These are phyloP conservation scores for Patagioenas fasciata DNA, from an alignment of 2,113 vertebrate genomes.

Conservation along the genomic window DNA sequence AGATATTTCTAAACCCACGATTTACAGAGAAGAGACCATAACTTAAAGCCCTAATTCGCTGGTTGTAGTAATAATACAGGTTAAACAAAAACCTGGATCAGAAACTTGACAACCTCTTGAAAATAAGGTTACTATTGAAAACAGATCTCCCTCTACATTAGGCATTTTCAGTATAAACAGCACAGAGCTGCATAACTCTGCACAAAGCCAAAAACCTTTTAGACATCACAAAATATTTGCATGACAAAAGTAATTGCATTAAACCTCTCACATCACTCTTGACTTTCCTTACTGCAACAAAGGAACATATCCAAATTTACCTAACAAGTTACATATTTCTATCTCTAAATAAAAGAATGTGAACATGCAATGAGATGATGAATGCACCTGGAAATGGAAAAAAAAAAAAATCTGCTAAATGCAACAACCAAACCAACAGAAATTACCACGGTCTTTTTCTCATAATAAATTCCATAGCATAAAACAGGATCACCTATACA, in stretches of 20 bases:
- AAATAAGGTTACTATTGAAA: background rate
- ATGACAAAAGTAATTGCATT: background rate
- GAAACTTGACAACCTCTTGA: background rate
- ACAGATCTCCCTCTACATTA: background rate
- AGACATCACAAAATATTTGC: background rate
- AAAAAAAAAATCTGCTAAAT: background rate
- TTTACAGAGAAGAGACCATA: background rate
- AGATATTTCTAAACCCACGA: background rate
- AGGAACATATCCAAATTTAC: background rate
- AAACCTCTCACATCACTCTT: background rate
- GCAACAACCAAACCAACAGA: background rate
- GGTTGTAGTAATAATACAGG: background rate
- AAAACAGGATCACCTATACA: background rate
- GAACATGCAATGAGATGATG: background rate
- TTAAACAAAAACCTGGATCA: background rate
- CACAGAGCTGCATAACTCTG: background rate
- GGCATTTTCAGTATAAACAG: background rate
- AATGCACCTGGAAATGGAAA: background rate
- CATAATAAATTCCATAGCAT: background rate
- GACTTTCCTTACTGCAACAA: background rate
- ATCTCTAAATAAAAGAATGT: background rate
- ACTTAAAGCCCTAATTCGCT: background rate
- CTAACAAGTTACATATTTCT: background rate
- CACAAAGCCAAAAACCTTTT: background rate
- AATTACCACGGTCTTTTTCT: background rate